A percentile compares a stretch with the other conserved stretches of the same genome.
Conservation (phyloP, 2,797 vertebrate species). For the Bradypus variegatus region DNA sequence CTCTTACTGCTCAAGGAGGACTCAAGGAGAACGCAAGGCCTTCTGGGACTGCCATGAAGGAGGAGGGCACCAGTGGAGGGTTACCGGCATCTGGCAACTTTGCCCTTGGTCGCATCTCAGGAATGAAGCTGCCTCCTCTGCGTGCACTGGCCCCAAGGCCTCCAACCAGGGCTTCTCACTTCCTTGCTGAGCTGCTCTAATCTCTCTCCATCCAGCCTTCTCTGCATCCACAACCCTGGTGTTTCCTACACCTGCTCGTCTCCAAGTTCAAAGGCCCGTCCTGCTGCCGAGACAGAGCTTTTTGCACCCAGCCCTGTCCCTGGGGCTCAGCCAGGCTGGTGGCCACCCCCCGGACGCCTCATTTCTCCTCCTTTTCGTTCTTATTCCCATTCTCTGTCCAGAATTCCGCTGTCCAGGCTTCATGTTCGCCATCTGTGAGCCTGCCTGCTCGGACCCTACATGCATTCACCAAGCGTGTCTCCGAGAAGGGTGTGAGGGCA, state of each 20-base stretch:
- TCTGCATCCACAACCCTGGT: not conserved
- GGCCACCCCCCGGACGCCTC: not conserved
- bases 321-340: not conserved
- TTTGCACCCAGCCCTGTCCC: not conserved
- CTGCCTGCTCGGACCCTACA: not conserved
- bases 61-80: not conserved
- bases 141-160: accelerated
- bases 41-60: not conserved
- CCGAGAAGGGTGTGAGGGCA: not conserved
- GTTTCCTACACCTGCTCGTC: not conserved
- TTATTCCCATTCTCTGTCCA: not conserved
- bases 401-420: not conserved
- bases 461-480: not conserved
- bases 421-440: not conserved
- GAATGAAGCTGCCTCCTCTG: not conserved
- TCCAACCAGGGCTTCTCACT: not conserved
- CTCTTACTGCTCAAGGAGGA: not conserved
- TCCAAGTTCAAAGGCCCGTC: not conserved
- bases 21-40: not conserved
- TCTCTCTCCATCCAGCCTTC: not conserved
- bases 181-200: not conserved
- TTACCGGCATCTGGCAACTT: not conserved
- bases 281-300: not conserved
- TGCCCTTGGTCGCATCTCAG: not conserved
- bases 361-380: not conserved